Evolutionary conservation across 2,888 invertebrate species (phyloP).

Genomic region (Steromphala cineraria): DNA sequence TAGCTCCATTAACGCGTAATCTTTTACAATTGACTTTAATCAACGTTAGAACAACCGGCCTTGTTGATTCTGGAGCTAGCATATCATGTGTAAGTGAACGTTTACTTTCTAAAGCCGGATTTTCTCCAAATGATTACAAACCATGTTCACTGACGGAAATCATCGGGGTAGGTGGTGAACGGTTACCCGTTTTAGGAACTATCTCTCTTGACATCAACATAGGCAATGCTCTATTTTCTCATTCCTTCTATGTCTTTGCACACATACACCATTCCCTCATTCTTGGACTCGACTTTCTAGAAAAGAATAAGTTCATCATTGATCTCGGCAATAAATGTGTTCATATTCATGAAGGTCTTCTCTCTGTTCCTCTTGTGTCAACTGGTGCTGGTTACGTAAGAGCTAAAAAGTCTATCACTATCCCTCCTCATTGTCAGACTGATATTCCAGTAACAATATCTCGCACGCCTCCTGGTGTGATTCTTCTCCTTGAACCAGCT

Average conservation of each 20-base stretch:
- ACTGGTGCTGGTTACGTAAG: background rate
- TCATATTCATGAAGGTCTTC: background rate
- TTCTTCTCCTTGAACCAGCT: no score
- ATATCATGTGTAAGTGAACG: no score
- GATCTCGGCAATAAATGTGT: background rate
- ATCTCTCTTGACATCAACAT: background rate
- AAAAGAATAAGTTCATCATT: background rate
- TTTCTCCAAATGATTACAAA: background rate
- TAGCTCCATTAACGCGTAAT: background rate
- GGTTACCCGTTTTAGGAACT: no score
- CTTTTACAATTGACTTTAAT: background rate
- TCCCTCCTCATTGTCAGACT: background rate
- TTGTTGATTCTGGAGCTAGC: background rate
- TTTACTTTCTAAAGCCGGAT: background rate
- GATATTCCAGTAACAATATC: background rate
- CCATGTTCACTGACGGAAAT: no score
- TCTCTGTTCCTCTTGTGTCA: background rate
- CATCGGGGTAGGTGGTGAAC: no score
- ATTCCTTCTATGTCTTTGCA: background rate
- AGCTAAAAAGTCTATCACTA: background rate
- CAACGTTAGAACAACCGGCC: background rate
- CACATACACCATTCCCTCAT: background rate
- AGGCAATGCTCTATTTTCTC: background rate
- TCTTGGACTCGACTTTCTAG: background rate
- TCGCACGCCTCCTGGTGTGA: background rate